Evolutionary conservation across 1,140 invertebrate genomes (phyloP).

Genomic region (Drosophila chauvacae): DNA sequence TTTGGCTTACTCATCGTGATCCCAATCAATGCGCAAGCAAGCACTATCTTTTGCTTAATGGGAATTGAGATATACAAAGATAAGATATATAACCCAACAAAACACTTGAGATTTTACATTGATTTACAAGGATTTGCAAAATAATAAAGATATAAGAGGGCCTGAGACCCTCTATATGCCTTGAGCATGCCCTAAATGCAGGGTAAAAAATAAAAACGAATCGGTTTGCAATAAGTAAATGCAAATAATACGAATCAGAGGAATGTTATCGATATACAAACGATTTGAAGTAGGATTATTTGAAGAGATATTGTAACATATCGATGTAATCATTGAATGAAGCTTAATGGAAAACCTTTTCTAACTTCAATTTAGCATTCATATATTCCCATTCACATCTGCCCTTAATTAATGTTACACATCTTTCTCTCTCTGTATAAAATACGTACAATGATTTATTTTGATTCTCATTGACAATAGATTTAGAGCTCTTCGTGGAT

Average conservation of each 20-base stretch:
- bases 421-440: constrained; percentile 88
- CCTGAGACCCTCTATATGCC: not conserved
- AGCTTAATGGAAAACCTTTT: not conserved
- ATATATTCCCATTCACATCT: not conserved
- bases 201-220: too few relatives aligned
- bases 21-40: not conserved
- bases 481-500: constrained; percentile 62
- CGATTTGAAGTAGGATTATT: not conserved
- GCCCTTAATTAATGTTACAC: not conserved
- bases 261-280: not conserved
- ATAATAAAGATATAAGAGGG: not conserved
- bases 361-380: too few relatives aligned
- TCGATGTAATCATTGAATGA: too few relatives aligned
- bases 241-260: not conserved
- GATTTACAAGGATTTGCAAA: not conserved
- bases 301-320: not conserved
- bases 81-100: not conserved
- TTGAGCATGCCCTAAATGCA: too few relatives aligned
- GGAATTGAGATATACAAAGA: not conserved
- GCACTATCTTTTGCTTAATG: not conserved
- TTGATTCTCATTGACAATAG: constrained; percentile 85
- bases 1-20: constrained; percentile 6
- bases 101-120: constrained; percentile 18
- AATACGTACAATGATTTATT: constrained; percentile 90
- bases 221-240: not conserved